These are phyloP conservation scores for Ciconia maguari DNA, from an alignment of 2,113 vertebrate genomes.

Conservation along the genomic window DNA sequence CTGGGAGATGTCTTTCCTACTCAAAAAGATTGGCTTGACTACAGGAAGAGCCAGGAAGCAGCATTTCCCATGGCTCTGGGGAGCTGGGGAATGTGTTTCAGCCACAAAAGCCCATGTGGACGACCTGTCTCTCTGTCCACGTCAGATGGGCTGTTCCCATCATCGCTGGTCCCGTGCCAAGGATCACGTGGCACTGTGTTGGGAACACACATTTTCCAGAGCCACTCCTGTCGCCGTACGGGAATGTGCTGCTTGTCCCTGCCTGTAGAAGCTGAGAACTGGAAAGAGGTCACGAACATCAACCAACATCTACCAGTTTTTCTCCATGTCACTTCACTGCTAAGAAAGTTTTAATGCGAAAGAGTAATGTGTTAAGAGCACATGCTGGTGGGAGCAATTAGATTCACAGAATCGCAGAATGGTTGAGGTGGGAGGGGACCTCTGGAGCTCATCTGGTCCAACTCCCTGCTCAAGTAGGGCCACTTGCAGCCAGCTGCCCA, in stretches of 20 bases:
- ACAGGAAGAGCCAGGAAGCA: background rate
- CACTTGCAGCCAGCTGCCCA: background rate
- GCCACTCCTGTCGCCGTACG: rapidly evolving
- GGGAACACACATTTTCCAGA: background rate
- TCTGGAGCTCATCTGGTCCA: background rate
- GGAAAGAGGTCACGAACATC: background rate
- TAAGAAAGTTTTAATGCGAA: background rate
- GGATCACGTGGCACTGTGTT: rapidly evolving
- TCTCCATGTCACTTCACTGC: background rate
- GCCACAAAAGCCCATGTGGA: background rate
- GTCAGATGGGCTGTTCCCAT: background rate
- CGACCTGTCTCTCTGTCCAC: background rate
- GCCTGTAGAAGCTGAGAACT: background rate
- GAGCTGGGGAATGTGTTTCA: background rate
- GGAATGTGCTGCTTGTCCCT: background rate
- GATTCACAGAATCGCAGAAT: background rate
- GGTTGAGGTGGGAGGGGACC: background rate
- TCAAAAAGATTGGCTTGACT: background rate
- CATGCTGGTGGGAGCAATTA: background rate
- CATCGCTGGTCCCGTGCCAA: rapidly evolving
- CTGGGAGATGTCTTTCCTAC: background rate
- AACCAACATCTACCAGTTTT: background rate
- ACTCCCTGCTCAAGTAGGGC: no score
- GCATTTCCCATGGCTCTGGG: background rate
- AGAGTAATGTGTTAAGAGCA: background rate